These are phyloP conservation scores for Riptortus pedestris DNA, from an alignment of 1,140 invertebrate species.

Conservation along the genomic window DNA sequence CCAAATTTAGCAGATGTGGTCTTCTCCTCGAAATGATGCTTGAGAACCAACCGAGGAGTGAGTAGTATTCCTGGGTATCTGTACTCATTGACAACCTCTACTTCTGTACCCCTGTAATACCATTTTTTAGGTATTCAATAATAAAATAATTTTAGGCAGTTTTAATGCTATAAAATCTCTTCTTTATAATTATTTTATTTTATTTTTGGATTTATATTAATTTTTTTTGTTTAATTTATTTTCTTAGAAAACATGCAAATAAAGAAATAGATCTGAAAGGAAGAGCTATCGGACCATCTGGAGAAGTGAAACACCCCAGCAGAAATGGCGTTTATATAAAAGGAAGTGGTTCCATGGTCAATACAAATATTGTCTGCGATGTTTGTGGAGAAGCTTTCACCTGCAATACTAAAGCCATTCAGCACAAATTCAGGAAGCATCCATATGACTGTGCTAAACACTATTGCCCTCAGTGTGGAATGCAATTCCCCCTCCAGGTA, in stretches of 20 bases:
- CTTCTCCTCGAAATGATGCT: no score
- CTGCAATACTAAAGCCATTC: conserved; percentile 49
- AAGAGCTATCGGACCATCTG: conserved; percentile 31
- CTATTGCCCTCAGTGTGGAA: conserved; percentile 55
- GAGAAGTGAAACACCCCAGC: conserved; percentile 31
- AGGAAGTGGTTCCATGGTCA: conserved; percentile 29
- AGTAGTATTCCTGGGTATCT: no score
- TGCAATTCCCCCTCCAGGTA: conserved; percentile 57
- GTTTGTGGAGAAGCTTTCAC: conserved; percentile 48
- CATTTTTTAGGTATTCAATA: no score
- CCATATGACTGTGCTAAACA: conserved; percentile 49
- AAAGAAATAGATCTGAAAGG: conserved; percentile 42
- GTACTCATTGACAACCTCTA: no score
- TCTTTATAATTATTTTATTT: neutral
- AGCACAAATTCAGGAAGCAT: conserved; percentile 55
- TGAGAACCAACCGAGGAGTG: no score
- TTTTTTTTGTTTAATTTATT: conserved; percentile 29
- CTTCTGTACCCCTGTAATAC: no score
- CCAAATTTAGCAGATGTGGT: no score
- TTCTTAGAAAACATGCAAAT: conserved; percentile 44
- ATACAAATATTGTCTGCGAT: conserved; percentile 40
- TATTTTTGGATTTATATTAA: neutral
- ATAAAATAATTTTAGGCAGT: no score
- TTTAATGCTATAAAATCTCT: no score
- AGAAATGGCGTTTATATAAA: conserved; percentile 26